phyloP scores from a whole-genome alignment of 1,140 invertebrate species.

The Dendroctonus valens region DNA sequence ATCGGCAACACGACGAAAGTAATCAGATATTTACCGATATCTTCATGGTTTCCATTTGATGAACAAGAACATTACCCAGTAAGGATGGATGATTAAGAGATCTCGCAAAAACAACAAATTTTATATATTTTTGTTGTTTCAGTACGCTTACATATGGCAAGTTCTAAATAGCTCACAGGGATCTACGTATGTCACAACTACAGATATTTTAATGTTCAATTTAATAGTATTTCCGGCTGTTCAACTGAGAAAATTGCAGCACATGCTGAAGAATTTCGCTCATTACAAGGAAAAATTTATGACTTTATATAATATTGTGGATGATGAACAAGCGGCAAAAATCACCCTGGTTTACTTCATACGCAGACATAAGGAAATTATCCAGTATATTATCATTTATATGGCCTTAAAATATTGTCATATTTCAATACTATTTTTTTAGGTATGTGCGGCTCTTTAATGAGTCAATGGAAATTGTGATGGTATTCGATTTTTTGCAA shows the following conservation, averaged over 20 bases:
- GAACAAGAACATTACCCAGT: too few relatives aligned
- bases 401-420: neutral
- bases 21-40: too few relatives aligned
- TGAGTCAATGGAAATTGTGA: slow-evolving; percentile 7
- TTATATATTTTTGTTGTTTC: too few relatives aligned
- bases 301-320: neutral
- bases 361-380: neutral
- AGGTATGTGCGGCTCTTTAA: slow-evolving; percentile 23
- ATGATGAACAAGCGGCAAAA: neutral
- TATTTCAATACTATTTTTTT: neutral
- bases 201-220: neutral
- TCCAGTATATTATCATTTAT: neutral
- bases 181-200: too few relatives aligned
- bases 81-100: too few relatives aligned
- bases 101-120: too few relatives aligned
- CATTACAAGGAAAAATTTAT: neutral
- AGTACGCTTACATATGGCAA: too few relatives aligned
- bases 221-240: neutral
- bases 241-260: neutral
- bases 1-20: too few relatives aligned
- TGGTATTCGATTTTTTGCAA: slow-evolving; percentile 26
- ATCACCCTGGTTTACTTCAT: neutral
- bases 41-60: too few relatives aligned
- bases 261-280: neutral
- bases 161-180: too few relatives aligned